Evolutionary conservation across 2,888 invertebrate genomes (phyloP), one percentile per base, ranked within the genome.

Genomic region (Deilephila elpenor): DNA sequence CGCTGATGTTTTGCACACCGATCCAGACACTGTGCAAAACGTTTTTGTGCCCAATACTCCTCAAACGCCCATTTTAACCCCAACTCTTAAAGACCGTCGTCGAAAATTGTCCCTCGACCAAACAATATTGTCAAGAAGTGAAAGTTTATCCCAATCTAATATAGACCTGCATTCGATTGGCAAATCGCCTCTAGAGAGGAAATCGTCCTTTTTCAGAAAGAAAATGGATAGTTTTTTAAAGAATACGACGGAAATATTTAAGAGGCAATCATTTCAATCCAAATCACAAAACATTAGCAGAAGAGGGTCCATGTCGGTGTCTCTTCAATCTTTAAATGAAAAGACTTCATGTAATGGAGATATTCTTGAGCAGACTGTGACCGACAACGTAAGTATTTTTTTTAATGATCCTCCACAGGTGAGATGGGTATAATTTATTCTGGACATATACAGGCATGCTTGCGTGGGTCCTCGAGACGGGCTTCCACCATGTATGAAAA

Each of bases 181-280:
- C 7, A 94, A 93, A 80, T 90, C 86, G 14, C 93, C 93, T 17
- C 77, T 94, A 17, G 92, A 93, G 78, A 84, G 93, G 37, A 94
- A 94, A 84, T 92, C 93, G 1, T 94, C 94, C 5, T 94, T 94
- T 81, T 94, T 94, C 75, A 86, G 88, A 71, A 94, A 94, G 76
- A 94, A 91, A 81, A 89, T 94, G 91, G 93, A 93, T 51, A 94
- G 90, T 79, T 93, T 94, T 77, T 82, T 94, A 14, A 92, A 88
- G 75, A 94, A 94, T 75, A 94, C 94, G 0, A 90, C 93, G 0
- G 93, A 93, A 80, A 89, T 93, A 75, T 94, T 94, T 73, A 91
- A 89, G 77, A 87, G 86, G 29, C 91, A 92, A 70, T 88, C 93
- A n/a, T 73, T 72, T 60, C 72, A 72, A n/a, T 70, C 60, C 20